A percentile compares a stretch with the other conserved stretches of the same genome.
Evolutionary conservation across 2,888 invertebrate species (phyloP).

Genomic region (Gryllus longicercus): DNA sequence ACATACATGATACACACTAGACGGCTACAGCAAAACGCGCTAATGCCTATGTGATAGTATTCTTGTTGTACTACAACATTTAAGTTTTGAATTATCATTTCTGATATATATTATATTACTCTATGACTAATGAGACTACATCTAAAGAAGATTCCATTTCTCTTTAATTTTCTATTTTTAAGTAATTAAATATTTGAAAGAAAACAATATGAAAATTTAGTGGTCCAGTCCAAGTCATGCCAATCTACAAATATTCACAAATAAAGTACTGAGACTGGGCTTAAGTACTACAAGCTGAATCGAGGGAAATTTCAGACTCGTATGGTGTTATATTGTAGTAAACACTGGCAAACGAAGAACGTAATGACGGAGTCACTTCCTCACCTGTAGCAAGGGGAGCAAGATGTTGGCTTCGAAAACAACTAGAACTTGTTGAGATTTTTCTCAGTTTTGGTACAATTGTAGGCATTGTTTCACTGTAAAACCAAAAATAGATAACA

Average conservation of each 20-base stretch:
- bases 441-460: conserved; percentile 30
- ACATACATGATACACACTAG: no score
- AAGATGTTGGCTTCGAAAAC: conserved; percentile 25
- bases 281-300: conserved; percentile 31
- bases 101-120: no score
- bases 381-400: conserved; percentile 43
- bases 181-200: no score
- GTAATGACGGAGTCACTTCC: conserved; percentile 43
- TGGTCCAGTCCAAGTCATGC: conserved; percentile 3
- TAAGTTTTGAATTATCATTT: no score
- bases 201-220: no score
- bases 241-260: background rate
- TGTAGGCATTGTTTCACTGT: background rate
- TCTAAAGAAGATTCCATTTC: no score
- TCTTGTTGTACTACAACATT: no score
- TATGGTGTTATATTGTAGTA: conserved; percentile 37
- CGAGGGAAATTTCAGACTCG: conserved; percentile 35
- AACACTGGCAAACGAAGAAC: conserved; percentile 42
- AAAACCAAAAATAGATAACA: background rate
- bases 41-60: no score
- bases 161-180: no score
- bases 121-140: no score
- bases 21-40: no score
- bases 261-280: background rate
- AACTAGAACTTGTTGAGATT: conserved; percentile 31